Evolutionary conservation across 1,140 invertebrate genomes (phyloP), one percentile per base, ranked within the genome.

Genomic region (Aphis gossypii): DNA sequence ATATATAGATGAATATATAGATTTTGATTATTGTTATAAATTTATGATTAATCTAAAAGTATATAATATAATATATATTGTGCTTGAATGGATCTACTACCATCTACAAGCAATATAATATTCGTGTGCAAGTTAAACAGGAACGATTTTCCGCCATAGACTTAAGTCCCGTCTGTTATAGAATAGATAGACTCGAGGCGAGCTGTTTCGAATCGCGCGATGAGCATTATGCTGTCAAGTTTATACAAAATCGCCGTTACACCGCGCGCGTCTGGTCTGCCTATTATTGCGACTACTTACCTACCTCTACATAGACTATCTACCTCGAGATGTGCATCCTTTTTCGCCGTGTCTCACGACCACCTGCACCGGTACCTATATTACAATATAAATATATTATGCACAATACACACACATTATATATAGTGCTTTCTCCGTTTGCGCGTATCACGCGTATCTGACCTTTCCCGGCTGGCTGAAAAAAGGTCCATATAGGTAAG

Each of bases 381-480:
- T 2, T n/a, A 14, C 30, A n/a, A 14, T 76, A 35, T 76, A 76
- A 76, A n/a, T 68, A 68, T 68, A 68, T 68, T 68, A 68, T 68
- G 60, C 30, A 76, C 30, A 76, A 76, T 6, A 11, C 2, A 35
- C 60, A 76, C 60, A 76, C n/a, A 23, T 35, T 89, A n/a, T 20
- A 60, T 41, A 46, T 60, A 76, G 76, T 91, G 90, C 90, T 91
- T 91, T 91, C 90, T 91, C 60, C 56, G 90, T 76, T n/a, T 76
- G 60, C n/a, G n/a, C 60, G n/a, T 76, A 68, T 68, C 51, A 56
- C 35, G 90, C 90, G 54, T 44, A 76, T 91, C 54, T 91, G 90
- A 91, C 90, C 90, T 91, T 91, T 60, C 35, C 88, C 7, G 88
- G 88, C 88, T 51, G 21, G 86, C 9, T 41, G 38, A 46, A 88